Base-by-base conservation (phyloP, 2,888 invertebrate species). In the Platypus cylindrus region DNA sequence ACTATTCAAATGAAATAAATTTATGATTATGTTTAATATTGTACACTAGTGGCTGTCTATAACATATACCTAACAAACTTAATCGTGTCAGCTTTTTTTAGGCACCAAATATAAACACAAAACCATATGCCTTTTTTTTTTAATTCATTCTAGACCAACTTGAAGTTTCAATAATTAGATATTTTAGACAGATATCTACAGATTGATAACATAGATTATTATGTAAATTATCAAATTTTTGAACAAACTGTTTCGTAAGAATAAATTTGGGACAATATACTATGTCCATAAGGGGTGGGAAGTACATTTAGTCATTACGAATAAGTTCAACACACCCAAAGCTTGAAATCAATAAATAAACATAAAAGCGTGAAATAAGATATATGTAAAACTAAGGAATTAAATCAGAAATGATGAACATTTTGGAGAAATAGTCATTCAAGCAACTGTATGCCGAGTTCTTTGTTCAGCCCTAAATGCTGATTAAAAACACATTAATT, bases 301-400 rank as follows among this genome's bases (percentile, higher is more conserved):
- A 43, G 43, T 43, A 36, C 34, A 37, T 43, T 43, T 46, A 36
- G 40, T 45, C 46, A 46, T 45, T 46, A 42, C 38, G 45, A 45
- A 46, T 46, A 51, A 49, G 56, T 57, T 57, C 57, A 58, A 58
- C 58, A 58, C 59, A 59, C 59, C 58, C 58, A 54, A 50, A 52
- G 45, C 49, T 48, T 47, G 41, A 49, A 57, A 58, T 58, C 58
- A 53, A 58, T 59, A 57, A 55, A 55, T 54, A 56, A 43, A 43
- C 31, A 40, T 26, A 36, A 44, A 47, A 43, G n/a, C n/a, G n/a
- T n/a, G n/a, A n/a, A n/a, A n/a, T n/a, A 45, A 39, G 24, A 26
- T n/a, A n/a, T 22, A 32, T 34, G 27, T 27, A 27, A 27, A 9
- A 13, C 13, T 15, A 25, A 17, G 30, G 30, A 33, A 37, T 23